These are phyloP conservation scores for Gadopsis bispinosus DNA, from an alignment of 2,797 vertebrate genomes.

Conservation along the genomic window DNA sequence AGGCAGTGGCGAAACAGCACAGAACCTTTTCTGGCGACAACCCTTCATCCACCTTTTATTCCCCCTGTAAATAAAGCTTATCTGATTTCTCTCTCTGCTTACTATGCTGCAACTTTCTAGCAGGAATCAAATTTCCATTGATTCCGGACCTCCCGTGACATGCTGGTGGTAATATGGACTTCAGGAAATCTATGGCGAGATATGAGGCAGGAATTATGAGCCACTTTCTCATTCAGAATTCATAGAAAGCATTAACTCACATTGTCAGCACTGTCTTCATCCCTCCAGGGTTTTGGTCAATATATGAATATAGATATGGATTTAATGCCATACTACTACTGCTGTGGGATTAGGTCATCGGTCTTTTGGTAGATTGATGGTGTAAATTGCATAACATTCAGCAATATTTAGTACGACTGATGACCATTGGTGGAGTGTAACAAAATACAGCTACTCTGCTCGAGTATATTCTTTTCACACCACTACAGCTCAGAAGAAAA, in stretches of 20 bases:
- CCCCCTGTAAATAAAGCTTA: slow-evolving; percentile 46
- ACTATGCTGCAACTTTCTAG: slow-evolving; percentile 24
- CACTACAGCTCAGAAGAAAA: too few species aligned
- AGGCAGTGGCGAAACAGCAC: background rate
- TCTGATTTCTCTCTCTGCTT: slow-evolving; percentile 33
- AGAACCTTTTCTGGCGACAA: slow-evolving; percentile 15
- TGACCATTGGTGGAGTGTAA: too few species aligned
- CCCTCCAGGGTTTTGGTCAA: slow-evolving; percentile 8
- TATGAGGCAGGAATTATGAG: slow-evolving; percentile 27
- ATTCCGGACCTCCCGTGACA: slow-evolving; percentile 48
- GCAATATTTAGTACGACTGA: background rate
- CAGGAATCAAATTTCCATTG: slow-evolving; percentile 57
- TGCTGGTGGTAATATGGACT: slow-evolving; percentile 52
- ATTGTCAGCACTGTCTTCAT: slow-evolving; percentile 16
- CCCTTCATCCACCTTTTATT: slow-evolving; percentile 30
- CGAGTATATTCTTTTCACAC: too few species aligned
- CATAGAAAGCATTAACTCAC: slow-evolving; percentile 44
- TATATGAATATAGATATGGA: slow-evolving; percentile 19
- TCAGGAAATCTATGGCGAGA: slow-evolving; percentile 48
- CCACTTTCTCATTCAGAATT: slow-evolving; percentile 51
- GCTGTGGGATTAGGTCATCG: slow-evolving; percentile 6
- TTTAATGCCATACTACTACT: background rate
- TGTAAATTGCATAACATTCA: background rate
- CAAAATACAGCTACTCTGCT: background rate
- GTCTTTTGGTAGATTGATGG: background rate